Evolutionary conservation across 2,888 invertebrate genomes (phyloP).

Genomic region (Stenichneumon culpator): DNA sequence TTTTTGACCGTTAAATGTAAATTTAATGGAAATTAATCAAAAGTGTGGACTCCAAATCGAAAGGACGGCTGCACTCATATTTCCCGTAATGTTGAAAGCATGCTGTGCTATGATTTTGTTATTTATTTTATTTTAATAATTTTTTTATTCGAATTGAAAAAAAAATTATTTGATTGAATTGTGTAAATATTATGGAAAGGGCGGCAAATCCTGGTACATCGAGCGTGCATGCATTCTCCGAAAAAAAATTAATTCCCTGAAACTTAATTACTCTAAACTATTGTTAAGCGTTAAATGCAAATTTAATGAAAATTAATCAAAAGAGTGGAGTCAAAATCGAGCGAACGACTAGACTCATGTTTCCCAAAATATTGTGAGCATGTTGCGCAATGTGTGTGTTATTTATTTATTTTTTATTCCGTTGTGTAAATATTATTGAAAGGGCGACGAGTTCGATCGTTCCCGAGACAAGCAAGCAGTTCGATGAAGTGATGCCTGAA

Average conservation of each 20-base stretch:
- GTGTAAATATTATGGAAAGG: too few species aligned
- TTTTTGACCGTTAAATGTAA: background rate
- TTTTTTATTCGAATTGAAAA: too few species aligned
- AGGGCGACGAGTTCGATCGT: background rate
- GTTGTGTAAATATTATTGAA: slow-evolving; percentile 22
- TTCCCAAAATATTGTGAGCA: background rate
- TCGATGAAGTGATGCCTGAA: slow-evolving; percentile 35
- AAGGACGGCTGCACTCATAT: background rate
- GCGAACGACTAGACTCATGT: background rate
- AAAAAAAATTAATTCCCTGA: background rate
- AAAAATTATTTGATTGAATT: background rate
- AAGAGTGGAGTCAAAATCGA: too few species aligned
- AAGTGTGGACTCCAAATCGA: too few species aligned
- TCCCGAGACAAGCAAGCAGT: slow-evolving; percentile 1
- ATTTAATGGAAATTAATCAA: too few species aligned
- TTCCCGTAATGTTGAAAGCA: background rate
- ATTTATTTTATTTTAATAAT: background rate
- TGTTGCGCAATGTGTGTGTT: background rate
- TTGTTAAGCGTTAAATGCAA: background rate
- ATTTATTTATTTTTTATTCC: background rate
- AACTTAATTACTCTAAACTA: background rate
- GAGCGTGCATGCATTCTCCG: background rate
- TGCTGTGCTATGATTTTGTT: background rate
- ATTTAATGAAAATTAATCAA: too few species aligned
- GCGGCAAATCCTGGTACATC: slow-evolving; percentile 20